Evolutionary conservation across 2,888 invertebrate genomes (phyloP).

Genomic region (Cephus pygmeus): DNA sequence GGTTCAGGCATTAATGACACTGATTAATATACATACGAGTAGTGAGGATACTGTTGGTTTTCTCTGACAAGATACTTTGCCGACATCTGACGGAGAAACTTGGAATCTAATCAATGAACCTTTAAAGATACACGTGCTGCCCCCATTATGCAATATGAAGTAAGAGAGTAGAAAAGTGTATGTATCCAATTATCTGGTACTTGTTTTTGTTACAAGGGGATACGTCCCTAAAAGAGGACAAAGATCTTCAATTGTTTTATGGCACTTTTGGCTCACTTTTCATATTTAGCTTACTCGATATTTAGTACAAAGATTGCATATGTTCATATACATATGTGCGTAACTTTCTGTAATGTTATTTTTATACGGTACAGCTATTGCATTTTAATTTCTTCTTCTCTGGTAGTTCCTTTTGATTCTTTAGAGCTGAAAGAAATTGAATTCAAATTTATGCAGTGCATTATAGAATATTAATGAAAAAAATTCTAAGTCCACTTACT

Average conservation of each 20-base stretch:
- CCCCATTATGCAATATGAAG: background rate
- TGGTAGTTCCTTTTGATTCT: background rate
- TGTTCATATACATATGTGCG: background rate
- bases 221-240: background rate
- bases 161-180: background rate
- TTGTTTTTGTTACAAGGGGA: background rate
- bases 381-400: background rate
- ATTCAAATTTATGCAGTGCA: background rate
- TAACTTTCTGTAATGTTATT: background rate
- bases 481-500: slow-evolving; percentile 10
- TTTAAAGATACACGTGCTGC: background rate
- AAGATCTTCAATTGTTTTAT: background rate
- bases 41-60: background rate
- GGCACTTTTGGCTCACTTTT: background rate
- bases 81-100: background rate
- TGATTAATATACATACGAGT: background rate
- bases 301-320: background rate
- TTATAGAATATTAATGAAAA: background rate
- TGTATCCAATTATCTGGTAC: background rate
- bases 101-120: background rate
- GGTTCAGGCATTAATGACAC: too few species aligned
- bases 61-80: background rate
- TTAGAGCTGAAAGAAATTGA: slow-evolving; percentile 7
- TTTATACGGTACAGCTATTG: background rate
- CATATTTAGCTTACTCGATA: background rate